A percentile compares a stretch with the other conserved stretches of the same genome.
Conservation (phyloP, 1,140 invertebrate species). For the Asobara japonica region DNA sequence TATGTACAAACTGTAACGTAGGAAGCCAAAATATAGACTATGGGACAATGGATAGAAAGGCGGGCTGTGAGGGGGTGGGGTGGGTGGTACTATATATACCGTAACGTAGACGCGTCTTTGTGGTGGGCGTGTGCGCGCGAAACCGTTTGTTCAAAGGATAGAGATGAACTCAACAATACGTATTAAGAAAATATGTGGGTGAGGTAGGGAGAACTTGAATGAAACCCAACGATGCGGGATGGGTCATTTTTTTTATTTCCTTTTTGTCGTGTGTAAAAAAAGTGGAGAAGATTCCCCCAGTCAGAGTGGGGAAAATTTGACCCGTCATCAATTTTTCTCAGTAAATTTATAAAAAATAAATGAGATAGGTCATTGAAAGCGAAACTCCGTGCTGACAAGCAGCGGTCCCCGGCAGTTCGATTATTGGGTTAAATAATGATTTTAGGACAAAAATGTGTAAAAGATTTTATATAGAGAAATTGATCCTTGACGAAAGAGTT, state of each 20-base stretch:
- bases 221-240: constrained; percentile 9
- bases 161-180: constrained; percentile 24
- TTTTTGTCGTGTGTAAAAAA: background rate
- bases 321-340: too few relatives aligned
- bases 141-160: constrained; percentile 47
- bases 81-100: background rate
- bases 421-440: too few relatives aligned
- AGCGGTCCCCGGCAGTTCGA: too few relatives aligned
- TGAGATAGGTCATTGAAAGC: too few relatives aligned
- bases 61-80: too few relatives aligned
- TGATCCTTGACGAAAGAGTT: too few relatives aligned
- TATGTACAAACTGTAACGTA: constrained; percentile 15
- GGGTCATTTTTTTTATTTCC: background rate
- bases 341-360: too few relatives aligned
- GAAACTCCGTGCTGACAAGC: too few relatives aligned
- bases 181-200: constrained; percentile 12
- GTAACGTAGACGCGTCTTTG: background rate
- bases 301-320: too few relatives aligned
- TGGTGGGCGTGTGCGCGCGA: constrained; percentile 33
- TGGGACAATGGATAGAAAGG: background rate
- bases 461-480: too few relatives aligned
- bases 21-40: background rate
- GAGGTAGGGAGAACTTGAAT: background rate
- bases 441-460: too few relatives aligned
- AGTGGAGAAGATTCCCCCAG: background rate